A percentile compares a stretch with the other conserved stretches of the same genome.
These are phyloP conservation scores for Odocoileus hemionus DNA, from an alignment of 2,113 vertebrate species.

Conservation along the genomic window DNA sequence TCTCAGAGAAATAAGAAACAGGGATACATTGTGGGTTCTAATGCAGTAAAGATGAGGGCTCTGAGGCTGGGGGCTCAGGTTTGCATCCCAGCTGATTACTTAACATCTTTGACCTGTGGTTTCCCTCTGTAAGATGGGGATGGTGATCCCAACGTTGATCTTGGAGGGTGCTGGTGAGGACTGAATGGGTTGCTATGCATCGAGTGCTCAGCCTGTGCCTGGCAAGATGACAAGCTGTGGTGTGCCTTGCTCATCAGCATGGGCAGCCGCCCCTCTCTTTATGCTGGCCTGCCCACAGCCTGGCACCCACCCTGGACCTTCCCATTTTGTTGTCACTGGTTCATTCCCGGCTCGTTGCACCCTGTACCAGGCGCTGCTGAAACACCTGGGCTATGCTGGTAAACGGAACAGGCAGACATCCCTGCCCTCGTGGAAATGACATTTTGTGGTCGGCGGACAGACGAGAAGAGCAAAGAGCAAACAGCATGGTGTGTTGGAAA, in stretches of 20 bases:
- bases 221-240: background rate
- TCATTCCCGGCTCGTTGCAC: background rate
- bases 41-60: rapidly evolving
- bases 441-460: background rate
- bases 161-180: background rate
- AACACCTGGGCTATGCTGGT: background rate
- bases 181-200: rapidly evolving
- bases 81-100: too few relatives aligned
- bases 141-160: background rate
- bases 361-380: background rate
- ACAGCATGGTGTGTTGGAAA: rapidly evolving
- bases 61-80: background rate
- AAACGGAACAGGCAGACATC: background rate
- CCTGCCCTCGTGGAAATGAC: background rate
- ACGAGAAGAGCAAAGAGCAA: background rate
- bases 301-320: background rate
- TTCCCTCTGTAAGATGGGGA: background rate
- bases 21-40: rapidly evolving
- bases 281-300: background rate
- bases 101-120: background rate
- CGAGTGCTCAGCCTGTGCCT: too few relatives aligned
- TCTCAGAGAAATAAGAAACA: background rate
- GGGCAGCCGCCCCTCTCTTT: rapidly evolving
- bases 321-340: background rate
- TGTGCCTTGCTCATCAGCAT: rapidly evolving